These are phyloP conservation scores for Habrosyne pyritoides DNA, from an alignment of 2,888 invertebrate species.

Conservation along the genomic window DNA sequence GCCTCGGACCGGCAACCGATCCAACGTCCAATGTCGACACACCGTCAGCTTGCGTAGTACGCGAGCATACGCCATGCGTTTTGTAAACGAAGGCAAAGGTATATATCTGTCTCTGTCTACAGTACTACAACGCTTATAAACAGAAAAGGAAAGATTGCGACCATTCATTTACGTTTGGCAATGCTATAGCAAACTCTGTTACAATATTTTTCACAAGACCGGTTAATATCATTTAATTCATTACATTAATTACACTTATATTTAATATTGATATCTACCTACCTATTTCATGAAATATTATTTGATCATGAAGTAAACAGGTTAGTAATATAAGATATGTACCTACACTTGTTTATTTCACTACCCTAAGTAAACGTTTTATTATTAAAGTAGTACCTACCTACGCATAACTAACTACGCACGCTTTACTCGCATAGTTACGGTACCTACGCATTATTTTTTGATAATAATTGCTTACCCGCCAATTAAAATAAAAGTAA, in stretches of 20 bases:
- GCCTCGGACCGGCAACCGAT: slow-evolving; percentile 77
- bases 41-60: slow-evolving; percentile 82
- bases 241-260: neutral
- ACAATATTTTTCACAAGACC: slow-evolving; percentile 63
- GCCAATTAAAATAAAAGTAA: too few species aligned
- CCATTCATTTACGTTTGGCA: slow-evolving; percentile 81
- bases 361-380: too few species aligned
- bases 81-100: slow-evolving; percentile 35
- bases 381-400: too few species aligned
- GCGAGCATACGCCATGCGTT: slow-evolving; percentile 74
- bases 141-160: slow-evolving; percentile 56
- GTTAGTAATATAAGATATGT: too few species aligned
- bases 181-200: slow-evolving; percentile 67
- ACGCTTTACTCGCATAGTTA: too few species aligned
- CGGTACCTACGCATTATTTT: too few species aligned
- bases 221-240: slow-evolving; percentile 16
- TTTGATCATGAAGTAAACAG: neutral
- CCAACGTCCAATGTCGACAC: slow-evolving; percentile 84
- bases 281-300: neutral
- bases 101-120: slow-evolving; percentile 59
- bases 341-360: too few species aligned
- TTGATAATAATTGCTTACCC: too few species aligned
- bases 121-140: slow-evolving; percentile 20
- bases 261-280: neutral
- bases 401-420: too few species aligned